Evolutionary conservation across 2,113 vertebrate species (phyloP), one percentile per base, ranked within the genome.

Genomic region (Psittacula cyanocephala): DNA sequence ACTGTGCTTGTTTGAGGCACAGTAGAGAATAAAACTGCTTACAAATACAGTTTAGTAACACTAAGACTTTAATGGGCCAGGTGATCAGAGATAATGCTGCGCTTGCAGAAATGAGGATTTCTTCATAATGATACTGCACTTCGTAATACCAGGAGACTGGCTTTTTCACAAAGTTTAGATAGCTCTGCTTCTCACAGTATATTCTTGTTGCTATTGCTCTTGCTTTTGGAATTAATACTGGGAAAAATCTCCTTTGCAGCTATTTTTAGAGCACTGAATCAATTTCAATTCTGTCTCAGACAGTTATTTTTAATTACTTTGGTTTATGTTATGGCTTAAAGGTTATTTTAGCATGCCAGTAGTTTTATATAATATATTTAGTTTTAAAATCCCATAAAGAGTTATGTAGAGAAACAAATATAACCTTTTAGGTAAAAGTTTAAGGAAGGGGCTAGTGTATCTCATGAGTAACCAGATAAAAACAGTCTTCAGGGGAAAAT

Each of bases 251-350:
- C 67, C 78, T 76, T 63, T 15, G 29, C 39, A 84, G 55, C 53
- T 86, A 68, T 86, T 95, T 96, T 83, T 95, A 90, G 86, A 93
- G 39, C 24, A 28, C 74, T 71, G 43, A 75, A 86, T 60, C 49
- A 85, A 86, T 86, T 95, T 95, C 46, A 86, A 60, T 93, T 90
- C 47, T 89, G 47, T 49, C n/a, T 41, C 53, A 64, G 77, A 89
- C 31, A 71, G 46, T 69, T 89, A 60, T 83, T 90, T 96, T 92
- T 95, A 95, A 92, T 93, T 88, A 23, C 0, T 0, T 31, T 65
- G n/a, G 13, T 75, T 84, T 92, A 65, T 77, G 35, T 93, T 93
- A 57, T 39, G 65, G 90, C 44, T 69, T 93, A 78, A 44, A 83
- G 77, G 65, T 75, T 68, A 88, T 70, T 91, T 86, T 68, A 60